Percentiles rank a stretch among this genome's conserved stretches.
phyloP scores from a whole-genome alignment of 2,113 vertebrate genomes.

The Machaerirhynchus nigripectus region DNA sequence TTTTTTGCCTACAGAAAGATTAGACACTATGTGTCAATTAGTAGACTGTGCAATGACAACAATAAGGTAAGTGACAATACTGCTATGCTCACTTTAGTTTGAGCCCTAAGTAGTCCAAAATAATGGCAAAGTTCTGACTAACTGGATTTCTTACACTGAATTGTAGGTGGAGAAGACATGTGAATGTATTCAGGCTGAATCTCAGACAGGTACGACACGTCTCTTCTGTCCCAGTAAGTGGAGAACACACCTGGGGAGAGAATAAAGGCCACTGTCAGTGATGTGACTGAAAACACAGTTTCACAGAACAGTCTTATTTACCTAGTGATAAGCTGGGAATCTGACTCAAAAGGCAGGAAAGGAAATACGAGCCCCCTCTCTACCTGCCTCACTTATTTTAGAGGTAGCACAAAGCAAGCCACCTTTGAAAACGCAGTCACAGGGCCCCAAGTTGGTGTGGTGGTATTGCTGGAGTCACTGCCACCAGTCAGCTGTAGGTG shows the following conservation, averaged over 20 bases:
- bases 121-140: not conserved
- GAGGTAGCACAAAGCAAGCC: not conserved
- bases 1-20: conserved; percentile 87
- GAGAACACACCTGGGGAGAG: not conserved
- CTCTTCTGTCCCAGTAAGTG: not conserved
- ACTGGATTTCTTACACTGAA: conserved; percentile 37
- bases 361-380: not conserved
- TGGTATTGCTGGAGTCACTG: not conserved
- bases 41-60: conserved; percentile 91
- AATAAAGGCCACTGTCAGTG: not conserved
- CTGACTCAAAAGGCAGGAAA: not conserved
- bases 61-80: conserved; percentile 84
- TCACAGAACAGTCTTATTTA: not conserved
- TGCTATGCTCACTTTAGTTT: not conserved
- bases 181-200: conserved; percentile 89
- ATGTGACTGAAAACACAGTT: not conserved
- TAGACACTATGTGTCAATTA: conserved; percentile 99
- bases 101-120: not conserved
- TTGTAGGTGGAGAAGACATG: conserved; percentile 84
- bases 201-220: conserved; percentile 84
- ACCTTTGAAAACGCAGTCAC: not conserved
- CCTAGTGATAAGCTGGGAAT: not conserved
- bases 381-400: not conserved
- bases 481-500: not conserved
- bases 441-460: not conserved